Conservation (phyloP, 2,888 invertebrate genomes). For the Mycogona germanica region DNA sequence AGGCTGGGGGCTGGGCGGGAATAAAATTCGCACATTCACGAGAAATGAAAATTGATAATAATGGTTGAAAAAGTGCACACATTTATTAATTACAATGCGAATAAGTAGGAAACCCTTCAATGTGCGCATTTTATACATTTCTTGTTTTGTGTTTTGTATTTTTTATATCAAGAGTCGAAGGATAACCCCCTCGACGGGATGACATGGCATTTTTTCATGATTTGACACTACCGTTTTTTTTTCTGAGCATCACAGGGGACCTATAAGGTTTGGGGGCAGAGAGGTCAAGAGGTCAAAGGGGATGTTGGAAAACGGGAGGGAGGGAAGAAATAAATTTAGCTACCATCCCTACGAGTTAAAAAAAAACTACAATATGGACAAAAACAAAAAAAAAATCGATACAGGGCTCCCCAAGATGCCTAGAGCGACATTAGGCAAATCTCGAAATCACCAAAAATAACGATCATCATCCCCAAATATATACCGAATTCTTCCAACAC, state of each 20-base stretch:
- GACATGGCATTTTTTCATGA: too few relatives aligned
- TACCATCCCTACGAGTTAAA: slow-evolving; percentile 12
- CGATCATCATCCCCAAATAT: too few relatives aligned
- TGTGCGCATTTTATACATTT: slow-evolving; percentile 14
- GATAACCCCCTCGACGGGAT: too few relatives aligned
- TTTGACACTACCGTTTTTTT: too few relatives aligned
- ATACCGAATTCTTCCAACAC: too few relatives aligned
- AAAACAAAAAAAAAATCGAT: not conserved
- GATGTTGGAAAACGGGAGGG: not conserved
- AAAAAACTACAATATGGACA: slow-evolving; percentile 12
- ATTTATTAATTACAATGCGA: slow-evolving; percentile 15
- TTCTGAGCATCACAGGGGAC: slow-evolving; percentile 10
- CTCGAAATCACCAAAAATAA: too few relatives aligned
- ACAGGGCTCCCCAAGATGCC: too few relatives aligned
- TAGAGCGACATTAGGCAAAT: too few relatives aligned
- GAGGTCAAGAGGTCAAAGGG: not conserved
- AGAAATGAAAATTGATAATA: slow-evolving; percentile 4
- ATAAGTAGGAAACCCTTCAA: slow-evolving; percentile 16
- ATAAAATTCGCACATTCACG: slow-evolving; percentile 6
- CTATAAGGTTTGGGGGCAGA: too few relatives aligned
- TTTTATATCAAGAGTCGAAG: too few relatives aligned
- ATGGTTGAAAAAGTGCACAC: slow-evolving; percentile 13
- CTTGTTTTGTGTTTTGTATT: not conserved
- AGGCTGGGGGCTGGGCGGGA: too few relatives aligned
- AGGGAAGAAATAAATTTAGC: slow-evolving; percentile 11